Evolutionary conservation across 2,113 vertebrate genomes (phyloP), one percentile per base, ranked within the genome.

Genomic region (Aspiorhynchus laticeps): DNA sequence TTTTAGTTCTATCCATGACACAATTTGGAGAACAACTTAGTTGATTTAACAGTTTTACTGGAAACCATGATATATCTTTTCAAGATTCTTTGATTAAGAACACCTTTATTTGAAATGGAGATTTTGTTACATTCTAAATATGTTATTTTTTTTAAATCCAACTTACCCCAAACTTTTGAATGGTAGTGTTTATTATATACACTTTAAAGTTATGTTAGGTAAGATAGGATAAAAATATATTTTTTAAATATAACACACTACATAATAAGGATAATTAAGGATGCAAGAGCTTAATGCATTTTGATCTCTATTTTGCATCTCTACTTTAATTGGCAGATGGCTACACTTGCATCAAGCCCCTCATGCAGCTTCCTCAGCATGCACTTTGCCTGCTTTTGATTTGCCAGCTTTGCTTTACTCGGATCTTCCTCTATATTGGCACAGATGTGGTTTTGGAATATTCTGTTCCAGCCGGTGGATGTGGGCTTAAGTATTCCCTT

Each of bases 391-490:
- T 95, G 48, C 48, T 48, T 48, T 48, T 48, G 89, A 88, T 94
- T 95, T 59, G 56, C 19, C 41, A 89, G 87, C 15, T 91, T 87
- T 33, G 93, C 94, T 7, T 92, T 91, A 59, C 85, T 90, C 0
- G 95, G 94, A 86, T 95, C 93, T 5, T 94, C 94, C 85, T 95
- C 94, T 75, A 95, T 93, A 90, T 93, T 90, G 11, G 94, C 90
- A 7, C 0, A 93, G 94, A 0, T 93, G 94, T 0, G 94, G 93
- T 88, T 95, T 96, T 71, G 93, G 94, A 86, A 95, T 91, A 91
- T 95, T 95, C 94, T 94, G 95, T 88, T 95, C 94, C 88, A 94
- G 91, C 83, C 93, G 95, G 82, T 94, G 91, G 80, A 94, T 93
- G 82, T 91, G 92, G 36, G 88, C 90, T 90, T 93, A 69, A 69